Evolutionary conservation across 1,140 invertebrate genomes (phyloP), one percentile per base, ranked within the genome.

Genomic region (Heliothis subflexa): DNA sequence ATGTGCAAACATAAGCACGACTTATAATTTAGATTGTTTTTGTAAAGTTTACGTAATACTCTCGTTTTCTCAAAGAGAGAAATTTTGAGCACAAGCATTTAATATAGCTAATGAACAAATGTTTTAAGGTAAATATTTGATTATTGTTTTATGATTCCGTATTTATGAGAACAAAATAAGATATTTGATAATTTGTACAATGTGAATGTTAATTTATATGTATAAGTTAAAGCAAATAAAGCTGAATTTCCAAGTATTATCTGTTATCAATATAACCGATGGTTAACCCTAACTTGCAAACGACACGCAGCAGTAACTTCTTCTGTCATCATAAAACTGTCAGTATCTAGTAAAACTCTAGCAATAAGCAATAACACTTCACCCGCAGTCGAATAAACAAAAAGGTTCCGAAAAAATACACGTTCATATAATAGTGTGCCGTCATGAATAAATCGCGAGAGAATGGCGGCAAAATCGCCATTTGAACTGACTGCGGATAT

Each of bases 381-480:
- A 59, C 7, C 40, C 40, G 25, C 28, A 11, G 16, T 47, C 28
- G 71, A 74, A 61, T 61, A 74, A 74, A 74, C 61, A 74, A 74
- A 25, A 33, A 21, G 16, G 71, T 18, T 61, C 18, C 25, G 64
- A 70, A 70, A 70, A 74, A 74, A 45, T 74, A 74, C 71, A 74
- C 71, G 71, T 61, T 18, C 71, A 47, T 54, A 50, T 74, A 74
- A 74, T 76, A 76, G 18, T n/a, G 61, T 76, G 73, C 47, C 59
- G 71, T 64, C 73, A 76, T 76, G 73, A 76, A 76, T 76, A 76
- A 76, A 76, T 76, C 71, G 76, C 61, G 74, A 13, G n/a, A 55
- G 75, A 81, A 81, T 81, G 55, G 75, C 45, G 61, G 70, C 68
- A 79, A 80, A 84, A 86, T 84, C 81, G 78, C 81, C 82, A 73